A percentile compares a stretch with the other conserved stretches of the same genome.
Conservation (phyloP, 2,888 invertebrate species). For the Trichopoda pennipes region DNA sequence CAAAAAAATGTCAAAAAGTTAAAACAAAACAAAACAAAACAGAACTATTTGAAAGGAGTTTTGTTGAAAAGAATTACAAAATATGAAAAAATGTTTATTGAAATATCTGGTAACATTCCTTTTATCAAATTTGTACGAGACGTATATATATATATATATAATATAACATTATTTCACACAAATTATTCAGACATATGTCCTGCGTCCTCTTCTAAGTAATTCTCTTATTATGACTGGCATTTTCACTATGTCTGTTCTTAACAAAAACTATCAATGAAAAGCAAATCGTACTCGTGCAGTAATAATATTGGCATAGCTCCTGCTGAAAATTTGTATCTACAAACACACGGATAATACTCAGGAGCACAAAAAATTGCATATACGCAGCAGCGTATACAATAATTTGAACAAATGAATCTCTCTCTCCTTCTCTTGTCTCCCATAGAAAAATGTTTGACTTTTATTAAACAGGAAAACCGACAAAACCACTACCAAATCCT, state of each 20-base stretch:
- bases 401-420: conserved; percentile 28
- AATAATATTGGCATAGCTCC: conserved; percentile 18
- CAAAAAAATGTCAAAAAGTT: no score
- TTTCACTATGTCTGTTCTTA: conserved; percentile 24
- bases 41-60: no score
- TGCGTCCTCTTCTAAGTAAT: conserved; percentile 16
- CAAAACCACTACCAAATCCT: conserved; percentile 32
- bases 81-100: no score
- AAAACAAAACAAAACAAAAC: no score
- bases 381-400: conserved; percentile 37
- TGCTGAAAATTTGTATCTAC: conserved; percentile 35
- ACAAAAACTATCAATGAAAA: conserved; percentile 16
- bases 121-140: neutral
- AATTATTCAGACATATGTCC: neutral
- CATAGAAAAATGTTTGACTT: conserved; percentile 54
- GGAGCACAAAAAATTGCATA: neutral
- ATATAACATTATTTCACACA: neutral
- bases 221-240: conserved; percentile 44
- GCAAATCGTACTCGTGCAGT: conserved; percentile 15
- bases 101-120: neutral
- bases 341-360: conserved; percentile 8
- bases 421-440: conserved; percentile 33
- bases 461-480: conserved; percentile 44
- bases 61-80: no score
- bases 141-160: neutral